phyloP scores from a whole-genome alignment of 1,140 invertebrate genomes.

The Drosophila lowei region DNA sequence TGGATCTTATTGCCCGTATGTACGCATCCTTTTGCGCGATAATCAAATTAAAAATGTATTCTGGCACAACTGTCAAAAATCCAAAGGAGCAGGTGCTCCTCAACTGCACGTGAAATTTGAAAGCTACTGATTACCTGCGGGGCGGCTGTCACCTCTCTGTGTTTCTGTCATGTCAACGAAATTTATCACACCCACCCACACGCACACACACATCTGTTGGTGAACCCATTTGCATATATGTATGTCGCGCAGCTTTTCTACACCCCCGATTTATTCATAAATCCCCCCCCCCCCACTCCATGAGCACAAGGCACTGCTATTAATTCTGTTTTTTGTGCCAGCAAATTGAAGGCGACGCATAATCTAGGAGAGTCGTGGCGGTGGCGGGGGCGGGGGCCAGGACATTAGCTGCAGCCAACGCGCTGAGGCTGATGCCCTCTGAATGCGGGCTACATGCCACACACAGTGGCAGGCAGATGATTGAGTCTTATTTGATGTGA shows the following conservation, averaged over 20 bases:
- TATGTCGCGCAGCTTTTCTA: constrained; percentile 13
- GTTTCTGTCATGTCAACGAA: constrained; percentile 50
- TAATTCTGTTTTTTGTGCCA: constrained; percentile 28
- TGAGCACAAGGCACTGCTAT: constrained; percentile 24
- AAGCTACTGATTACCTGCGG: constrained; percentile 52
- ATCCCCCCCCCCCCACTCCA: not conserved
- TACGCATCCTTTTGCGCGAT: constrained; percentile 36
- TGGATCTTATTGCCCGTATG: constrained; percentile 16
- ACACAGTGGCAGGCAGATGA: constrained; percentile 43
- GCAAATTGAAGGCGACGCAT: constrained; percentile 33
- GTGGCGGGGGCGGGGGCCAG: not conserved
- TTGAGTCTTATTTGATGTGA: constrained; percentile 72
- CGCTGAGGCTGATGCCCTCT: not conserved
- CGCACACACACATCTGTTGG: constrained; percentile 62
- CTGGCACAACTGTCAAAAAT: constrained; percentile 42
- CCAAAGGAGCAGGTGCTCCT: constrained; percentile 10
- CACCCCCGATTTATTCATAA: constrained; percentile 71
- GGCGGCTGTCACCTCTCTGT: constrained; percentile 26
- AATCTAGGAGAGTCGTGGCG: not conserved
- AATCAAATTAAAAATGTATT: constrained; percentile 53
- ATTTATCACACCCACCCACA: constrained; percentile 65
- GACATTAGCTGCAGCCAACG: constrained; percentile 14
- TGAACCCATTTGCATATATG: constrained; percentile 57
- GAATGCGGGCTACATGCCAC: not conserved
- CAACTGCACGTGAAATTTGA: constrained; percentile 30